A percentile compares a stretch with the other conserved stretches of the same genome.
Conservation (phyloP, 2,797 vertebrate genomes). For the Cossypha polioptera region DNA sequence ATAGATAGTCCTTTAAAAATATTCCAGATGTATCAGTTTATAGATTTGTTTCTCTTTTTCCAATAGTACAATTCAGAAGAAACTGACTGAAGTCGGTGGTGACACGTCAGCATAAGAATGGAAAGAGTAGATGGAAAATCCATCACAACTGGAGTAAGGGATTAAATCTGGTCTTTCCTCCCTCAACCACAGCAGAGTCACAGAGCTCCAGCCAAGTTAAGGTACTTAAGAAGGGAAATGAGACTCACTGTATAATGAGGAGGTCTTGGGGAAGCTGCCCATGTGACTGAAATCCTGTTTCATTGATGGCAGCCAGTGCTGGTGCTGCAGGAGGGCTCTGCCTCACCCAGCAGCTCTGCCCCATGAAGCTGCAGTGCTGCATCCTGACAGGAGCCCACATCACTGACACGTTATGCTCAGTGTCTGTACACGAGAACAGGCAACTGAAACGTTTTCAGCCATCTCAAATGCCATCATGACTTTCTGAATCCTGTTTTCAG, state of each 20-base stretch:
- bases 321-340: not conserved
- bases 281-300: not conserved
- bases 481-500: not conserved
- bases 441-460: not conserved
- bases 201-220: not conserved
- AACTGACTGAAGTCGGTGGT: not conserved
- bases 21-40: not conserved
- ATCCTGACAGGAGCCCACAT: not conserved
- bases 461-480: not conserved
- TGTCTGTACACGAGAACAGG: not conserved
- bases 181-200: not conserved
- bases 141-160: not conserved
- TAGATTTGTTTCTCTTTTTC: not conserved
- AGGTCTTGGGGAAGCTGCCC: not conserved
- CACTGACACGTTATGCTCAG: fast-evolving
- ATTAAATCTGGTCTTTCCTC: not conserved
- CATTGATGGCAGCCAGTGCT: not conserved
- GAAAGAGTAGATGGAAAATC: not conserved
- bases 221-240: not conserved
- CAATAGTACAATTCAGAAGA: not conserved
- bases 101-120: not conserved
- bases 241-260: not conserved
- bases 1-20: not conserved
- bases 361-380: not conserved
- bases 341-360: not conserved